Evolutionary conservation across 2,888 invertebrate genomes (phyloP), one percentile per base, ranked within the genome.

Genomic region (Sacculina carcini): DNA sequence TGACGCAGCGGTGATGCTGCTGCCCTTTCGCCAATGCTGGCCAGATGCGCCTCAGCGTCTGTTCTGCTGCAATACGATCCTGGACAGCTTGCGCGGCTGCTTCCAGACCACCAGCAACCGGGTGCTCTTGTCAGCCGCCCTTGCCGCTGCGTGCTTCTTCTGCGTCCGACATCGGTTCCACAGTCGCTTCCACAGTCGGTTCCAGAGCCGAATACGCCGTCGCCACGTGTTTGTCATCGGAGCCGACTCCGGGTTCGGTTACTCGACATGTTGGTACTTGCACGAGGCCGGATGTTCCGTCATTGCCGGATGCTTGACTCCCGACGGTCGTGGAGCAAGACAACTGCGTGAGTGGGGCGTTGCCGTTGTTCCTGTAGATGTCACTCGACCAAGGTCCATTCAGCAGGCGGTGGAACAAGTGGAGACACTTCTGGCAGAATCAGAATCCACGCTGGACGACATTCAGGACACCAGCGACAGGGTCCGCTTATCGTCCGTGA

Each of bases 241-340:
- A 40, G 85, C 85, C 62, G 85, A 86, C 65, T 79, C 82, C 52
- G 86, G 86, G 2, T 69, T 86, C 16, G 85, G 86, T 52, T 81
- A 73, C 66, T 75, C 76, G 2, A 62, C 78, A 47, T 78, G 79
- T 1, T 69, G 74, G 24, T 71, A 77, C 57, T 65, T 73, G 7
- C 70, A 71, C 7, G 66, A 72, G 5, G 67, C 73, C 58, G 79
- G 79, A 0, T 69, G 81, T 57, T 71, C 74, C 4, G 84, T 86
- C 2, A 68, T 87, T 34, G 84, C 85, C 16, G 79, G 79, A 44
- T 79, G 81, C 65, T 72, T 79, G 48, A 67, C 68, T 58, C 60
- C 66, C 3, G 62, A 73, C 28, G 73, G 76, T 2, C 69, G 71
- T 36, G 80, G 79, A 0, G 78, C 78, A 5, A 61, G 67, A 26